A percentile compares a stretch with the other conserved stretches of the same genome.
Conservation (phyloP, 2,797 vertebrate species). For the Botia almorhae region DNA sequence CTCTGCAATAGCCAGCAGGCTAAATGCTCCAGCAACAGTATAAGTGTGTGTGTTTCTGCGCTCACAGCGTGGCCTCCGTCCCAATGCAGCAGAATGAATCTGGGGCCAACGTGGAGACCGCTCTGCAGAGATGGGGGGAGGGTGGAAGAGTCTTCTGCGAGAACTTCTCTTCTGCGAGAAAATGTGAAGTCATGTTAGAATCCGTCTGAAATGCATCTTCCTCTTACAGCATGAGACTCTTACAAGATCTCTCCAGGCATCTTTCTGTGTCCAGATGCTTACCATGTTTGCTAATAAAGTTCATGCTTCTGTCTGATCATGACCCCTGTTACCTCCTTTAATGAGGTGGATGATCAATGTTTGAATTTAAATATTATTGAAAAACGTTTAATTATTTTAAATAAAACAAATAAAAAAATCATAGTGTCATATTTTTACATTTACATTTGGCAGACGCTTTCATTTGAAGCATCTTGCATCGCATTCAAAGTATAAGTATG, state of each 20-base stretch:
- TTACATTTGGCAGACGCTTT: neutral
- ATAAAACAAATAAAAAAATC: neutral
- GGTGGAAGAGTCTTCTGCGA: conserved; percentile 49
- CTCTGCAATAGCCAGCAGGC: conserved; percentile 75
- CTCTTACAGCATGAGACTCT: conserved; percentile 1
- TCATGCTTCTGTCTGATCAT: conserved; percentile 1
- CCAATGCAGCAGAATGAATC: conserved; percentile 52
- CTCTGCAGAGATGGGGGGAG: conserved; percentile 45
- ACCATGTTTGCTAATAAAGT: neutral
- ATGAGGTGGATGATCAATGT: neutral
- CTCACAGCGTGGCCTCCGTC: conserved; percentile 59
- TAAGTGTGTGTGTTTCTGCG: conserved; percentile 60
- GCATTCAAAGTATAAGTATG: too few relatives aligned
- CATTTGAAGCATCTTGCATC: neutral
- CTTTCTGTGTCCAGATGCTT: conserved; percentile 17
- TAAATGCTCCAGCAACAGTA: conserved; percentile 73
- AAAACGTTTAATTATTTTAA: neutral
- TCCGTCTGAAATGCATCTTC: conserved; percentile 4
- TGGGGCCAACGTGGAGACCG: conserved; percentile 46
- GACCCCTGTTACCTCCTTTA: neutral
- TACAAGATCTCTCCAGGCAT: too few relatives aligned
- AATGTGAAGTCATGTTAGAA: conserved; percentile 39
- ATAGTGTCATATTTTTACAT: neutral
- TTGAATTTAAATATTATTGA: neutral
- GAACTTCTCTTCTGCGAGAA: conserved; percentile 45